These are phyloP conservation scores for Lasius fuliginosus DNA, from an alignment of 2,888 invertebrate species.

Conservation along the genomic window DNA sequence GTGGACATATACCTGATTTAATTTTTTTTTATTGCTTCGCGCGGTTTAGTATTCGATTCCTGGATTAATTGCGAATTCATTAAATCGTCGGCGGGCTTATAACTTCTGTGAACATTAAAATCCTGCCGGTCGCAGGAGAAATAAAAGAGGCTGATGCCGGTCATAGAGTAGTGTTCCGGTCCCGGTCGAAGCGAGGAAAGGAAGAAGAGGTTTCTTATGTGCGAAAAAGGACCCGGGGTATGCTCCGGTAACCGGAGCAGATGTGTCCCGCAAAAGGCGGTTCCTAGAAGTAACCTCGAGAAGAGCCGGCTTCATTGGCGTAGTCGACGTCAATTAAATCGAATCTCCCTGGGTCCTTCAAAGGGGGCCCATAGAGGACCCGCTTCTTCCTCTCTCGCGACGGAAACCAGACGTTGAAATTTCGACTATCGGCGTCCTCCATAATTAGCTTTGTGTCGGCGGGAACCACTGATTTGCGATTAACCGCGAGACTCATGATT, in stretches of 20 bases:
- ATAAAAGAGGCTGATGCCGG: conserved; percentile 12
- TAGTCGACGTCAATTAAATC: conserved; percentile 51
- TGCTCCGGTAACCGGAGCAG: conserved; percentile 75
- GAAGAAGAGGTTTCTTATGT: conserved; percentile 60
- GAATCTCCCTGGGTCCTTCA: conserved; percentile 21
- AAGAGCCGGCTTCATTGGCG: conserved; percentile 58
- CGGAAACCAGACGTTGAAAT: conserved; percentile 40
- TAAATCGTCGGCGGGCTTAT: conserved; percentile 12
- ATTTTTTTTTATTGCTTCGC: conserved; percentile 27
- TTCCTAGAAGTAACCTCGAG: conserved; percentile 72
- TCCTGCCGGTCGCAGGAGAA: conserved; percentile 29
- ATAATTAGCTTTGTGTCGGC: conserved; percentile 47
- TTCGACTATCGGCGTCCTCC: conserved; percentile 37
- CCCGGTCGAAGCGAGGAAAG: conserved; percentile 22
- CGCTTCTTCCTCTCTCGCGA: conserved; percentile 51
- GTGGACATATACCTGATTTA: background rate
- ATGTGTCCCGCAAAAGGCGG: conserved; percentile 70
- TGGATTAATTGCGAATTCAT: conserved; percentile 33
- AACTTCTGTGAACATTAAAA: conserved; percentile 43
- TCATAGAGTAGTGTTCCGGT: conserved; percentile 53
- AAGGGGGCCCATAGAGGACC: conserved; percentile 25
- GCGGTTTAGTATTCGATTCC: conserved; percentile 3
- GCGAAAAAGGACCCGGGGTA: conserved; percentile 69
- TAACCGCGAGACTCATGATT: conserved; percentile 35
- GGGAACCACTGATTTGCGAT: conserved; percentile 38